phyloP scores from a whole-genome alignment of 2,797 vertebrate genomes.

The Argya squamiceps region DNA sequence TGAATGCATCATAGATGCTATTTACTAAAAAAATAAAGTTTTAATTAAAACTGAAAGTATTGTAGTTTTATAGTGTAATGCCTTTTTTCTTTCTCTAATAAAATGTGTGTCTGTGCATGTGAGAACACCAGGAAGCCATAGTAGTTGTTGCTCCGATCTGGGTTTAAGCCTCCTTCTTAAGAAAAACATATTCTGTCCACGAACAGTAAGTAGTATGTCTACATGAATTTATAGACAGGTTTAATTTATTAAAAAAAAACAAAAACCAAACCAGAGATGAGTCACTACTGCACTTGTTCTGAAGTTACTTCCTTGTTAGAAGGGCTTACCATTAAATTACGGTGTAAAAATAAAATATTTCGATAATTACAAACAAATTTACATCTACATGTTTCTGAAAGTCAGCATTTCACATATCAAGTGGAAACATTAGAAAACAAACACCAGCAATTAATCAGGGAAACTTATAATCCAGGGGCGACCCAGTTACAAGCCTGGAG shows the following conservation, averaged over 20 bases:
- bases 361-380: neutral
- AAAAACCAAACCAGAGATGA: rapidly evolving
- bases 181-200: neutral
- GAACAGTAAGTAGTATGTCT: neutral
- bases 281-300: neutral
- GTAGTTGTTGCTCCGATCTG: rapidly evolving
- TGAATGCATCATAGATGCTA: neutral
- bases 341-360: neutral
- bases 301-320: neutral
- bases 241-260: neutral
- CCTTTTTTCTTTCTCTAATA: neutral
- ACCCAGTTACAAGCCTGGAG: neutral
- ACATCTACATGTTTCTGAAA: neutral
- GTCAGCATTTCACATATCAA: neutral
- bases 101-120: rapidly evolving
- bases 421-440: neutral
- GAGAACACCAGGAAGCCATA: neutral
- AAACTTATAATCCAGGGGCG: neutral
- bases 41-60: neutral
- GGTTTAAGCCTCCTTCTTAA: neutral
- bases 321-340: neutral
- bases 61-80: rapidly evolving
- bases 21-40: neutral
- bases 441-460: neutral
- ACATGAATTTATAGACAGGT: neutral